These are phyloP conservation scores for Dione vanillae DNA, from an alignment of 2,888 invertebrate species.

Conservation along the genomic window DNA sequence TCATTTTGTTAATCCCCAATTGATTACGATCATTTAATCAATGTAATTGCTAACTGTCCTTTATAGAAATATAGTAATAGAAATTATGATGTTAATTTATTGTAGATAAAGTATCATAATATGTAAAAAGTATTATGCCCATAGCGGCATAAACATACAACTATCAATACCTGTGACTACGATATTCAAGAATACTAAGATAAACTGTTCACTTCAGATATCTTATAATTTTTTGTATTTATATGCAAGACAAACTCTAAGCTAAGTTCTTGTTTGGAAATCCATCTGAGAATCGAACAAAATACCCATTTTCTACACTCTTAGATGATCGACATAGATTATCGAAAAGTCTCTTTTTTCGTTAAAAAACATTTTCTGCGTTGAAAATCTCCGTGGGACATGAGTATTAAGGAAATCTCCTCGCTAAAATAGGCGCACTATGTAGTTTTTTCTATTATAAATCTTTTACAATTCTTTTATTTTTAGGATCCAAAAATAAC, in stretches of 20 bases:
- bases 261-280: constrained; percentile 20
- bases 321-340: constrained; percentile 40
- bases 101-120: too few relatives aligned
- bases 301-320: constrained; percentile 40
- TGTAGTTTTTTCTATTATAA: constrained; percentile 32
- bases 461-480: constrained; percentile 11
- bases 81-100: too few relatives aligned
- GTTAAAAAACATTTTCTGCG: constrained; percentile 35
- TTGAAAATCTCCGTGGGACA: constrained; percentile 33
- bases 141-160: too few relatives aligned
- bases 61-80: too few relatives aligned
- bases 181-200: too few relatives aligned
- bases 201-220: not conserved
- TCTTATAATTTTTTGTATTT: not conserved
- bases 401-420: constrained; percentile 25
- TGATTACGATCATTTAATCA: too few relatives aligned
- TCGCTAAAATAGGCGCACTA: constrained; percentile 33
- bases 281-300: constrained; percentile 16
- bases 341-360: constrained; percentile 40
- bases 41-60: too few relatives aligned
- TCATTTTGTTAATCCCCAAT: too few relatives aligned
- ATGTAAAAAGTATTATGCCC: too few relatives aligned
- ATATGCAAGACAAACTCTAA: not conserved
- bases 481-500: not conserved
- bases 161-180: too few relatives aligned